Evolutionary conservation across 2,113 vertebrate species (phyloP).

Genomic region (Psilopogon haemacephalus): DNA sequence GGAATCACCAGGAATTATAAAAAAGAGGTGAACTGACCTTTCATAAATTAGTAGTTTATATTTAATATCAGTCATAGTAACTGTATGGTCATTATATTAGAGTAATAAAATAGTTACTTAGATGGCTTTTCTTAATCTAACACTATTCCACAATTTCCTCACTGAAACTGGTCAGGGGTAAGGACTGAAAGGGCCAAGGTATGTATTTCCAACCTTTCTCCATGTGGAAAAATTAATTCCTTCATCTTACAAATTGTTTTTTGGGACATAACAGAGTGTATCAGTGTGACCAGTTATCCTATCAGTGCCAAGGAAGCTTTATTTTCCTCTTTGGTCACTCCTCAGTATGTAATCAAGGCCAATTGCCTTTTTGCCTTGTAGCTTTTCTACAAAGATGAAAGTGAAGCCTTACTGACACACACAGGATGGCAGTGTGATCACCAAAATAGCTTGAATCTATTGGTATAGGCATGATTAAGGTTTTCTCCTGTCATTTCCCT

Average conservation of each 20-base stretch:
- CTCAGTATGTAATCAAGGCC: neutral
- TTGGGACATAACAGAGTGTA: neutral
- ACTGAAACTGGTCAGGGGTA: neutral
- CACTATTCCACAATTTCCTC: neutral
- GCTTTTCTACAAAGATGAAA: constrained; percentile 16
- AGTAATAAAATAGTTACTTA: neutral
- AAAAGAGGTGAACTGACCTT: neutral
- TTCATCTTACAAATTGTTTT: neutral
- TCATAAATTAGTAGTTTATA: neutral
- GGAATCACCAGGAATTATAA: neutral
- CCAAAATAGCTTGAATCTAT: neutral
- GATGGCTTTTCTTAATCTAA: neutral
- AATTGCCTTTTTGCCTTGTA: constrained; percentile 3
- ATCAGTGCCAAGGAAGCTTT: neutral
- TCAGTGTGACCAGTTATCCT: neutral
- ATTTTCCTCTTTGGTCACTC: neutral
- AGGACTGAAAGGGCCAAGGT: neutral
- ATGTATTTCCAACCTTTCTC: neutral
- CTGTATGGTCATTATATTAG: neutral
- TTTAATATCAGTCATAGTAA: neutral
- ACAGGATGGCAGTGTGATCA: constrained; percentile 37
- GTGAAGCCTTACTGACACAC: constrained; percentile 30
- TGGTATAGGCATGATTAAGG: constrained; percentile 43
- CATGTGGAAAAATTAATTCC: neutral
- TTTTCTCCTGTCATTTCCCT: constrained; percentile 34